Base-by-base conservation (phyloP, 1,140 invertebrate genomes). In the Metaphire vulgaris region DNA sequence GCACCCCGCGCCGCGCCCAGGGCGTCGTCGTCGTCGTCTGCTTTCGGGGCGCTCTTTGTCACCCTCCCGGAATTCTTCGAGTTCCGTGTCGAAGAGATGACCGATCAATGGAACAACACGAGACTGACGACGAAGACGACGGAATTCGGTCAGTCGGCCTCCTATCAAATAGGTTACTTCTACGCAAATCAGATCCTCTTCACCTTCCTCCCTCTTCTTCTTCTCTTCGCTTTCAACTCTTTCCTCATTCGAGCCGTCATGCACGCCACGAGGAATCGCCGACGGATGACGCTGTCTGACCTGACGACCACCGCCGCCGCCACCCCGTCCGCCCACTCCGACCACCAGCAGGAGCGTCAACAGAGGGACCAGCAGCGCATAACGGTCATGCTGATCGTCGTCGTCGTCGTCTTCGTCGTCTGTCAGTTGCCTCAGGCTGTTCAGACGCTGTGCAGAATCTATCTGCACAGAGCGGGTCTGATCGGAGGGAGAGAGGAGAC, bases 171-270 rank as follows among this genome's bases (percentile, higher is more conserved):
- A n/a, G 86, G 91, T 28, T 92, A 91, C 83, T 91, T 89, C 2
- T 74, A 74, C 71, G 21, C 67, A n/a, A 56, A n/a, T 80, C 89
- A 89, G n/a, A 87, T 89, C 1, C 83, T 89, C 0, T 92, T 92
- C 82, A 89, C 90, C 1, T 84, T 92, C 28, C 78, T 92, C 21
- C 92, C 92, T 0, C 84, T 92, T 0, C 78, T 89, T 1, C 83
- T 92, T 0, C 84, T 93, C 74, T 88, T 89, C 14, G 87, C 91
- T 80, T 92, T 93, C 81, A 93, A 93, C 83, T 89, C 88, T 72
- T 74, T 78, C 64, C 77, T 78, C 73, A 75, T 78, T 32, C 31
- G 74, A 2, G 68, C 73, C 30, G 77, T 78, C 73, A 74, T 75
- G 73, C 29, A 26, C 26, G 77, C 77, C 29, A 65, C 73, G 6